Percentiles rank a stretch among this genome's conserved stretches.
Conservation (phyloP, 1,140 invertebrate species). For the Nylanderia fulva region DNA sequence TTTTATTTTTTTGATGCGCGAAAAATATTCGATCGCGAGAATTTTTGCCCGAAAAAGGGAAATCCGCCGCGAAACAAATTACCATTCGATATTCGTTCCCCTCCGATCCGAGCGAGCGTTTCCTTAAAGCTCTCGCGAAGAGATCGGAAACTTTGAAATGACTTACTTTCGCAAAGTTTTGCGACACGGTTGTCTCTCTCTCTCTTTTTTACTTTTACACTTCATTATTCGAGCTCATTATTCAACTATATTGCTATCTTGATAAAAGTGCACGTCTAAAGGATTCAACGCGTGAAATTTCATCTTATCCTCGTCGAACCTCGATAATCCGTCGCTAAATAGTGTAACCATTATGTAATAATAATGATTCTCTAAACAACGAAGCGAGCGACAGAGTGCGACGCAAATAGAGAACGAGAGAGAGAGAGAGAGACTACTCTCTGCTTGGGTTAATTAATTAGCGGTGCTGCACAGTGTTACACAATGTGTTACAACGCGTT, state of each 20-base stretch:
- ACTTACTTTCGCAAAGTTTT: background rate
- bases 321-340: conserved; percentile 13
- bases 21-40: conserved; percentile 8
- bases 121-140: conserved; percentile 1
- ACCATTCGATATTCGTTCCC: background rate
- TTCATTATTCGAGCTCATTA: too few species aligned
- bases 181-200: background rate
- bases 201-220: too few species aligned
- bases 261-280: background rate
- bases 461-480: conserved; percentile 12
- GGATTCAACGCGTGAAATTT: background rate
- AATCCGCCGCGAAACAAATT: conserved; percentile 16
- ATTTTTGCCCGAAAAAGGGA: background rate
- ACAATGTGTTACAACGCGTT: conserved; percentile 23
- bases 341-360: conserved; percentile 1
- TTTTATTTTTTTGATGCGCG: background rate
- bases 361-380: conserved; percentile 29
- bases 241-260: too few species aligned
- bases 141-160: background rate
- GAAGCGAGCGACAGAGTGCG: too few species aligned
- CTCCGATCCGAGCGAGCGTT: background rate
- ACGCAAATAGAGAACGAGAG: background rate
- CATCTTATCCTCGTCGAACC: background rate
- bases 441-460: conserved; percentile 53
- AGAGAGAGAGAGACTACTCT: background rate